Evolutionary conservation across 1,140 invertebrate genomes (phyloP).

Genomic region (Colletes latitarsis): DNA sequence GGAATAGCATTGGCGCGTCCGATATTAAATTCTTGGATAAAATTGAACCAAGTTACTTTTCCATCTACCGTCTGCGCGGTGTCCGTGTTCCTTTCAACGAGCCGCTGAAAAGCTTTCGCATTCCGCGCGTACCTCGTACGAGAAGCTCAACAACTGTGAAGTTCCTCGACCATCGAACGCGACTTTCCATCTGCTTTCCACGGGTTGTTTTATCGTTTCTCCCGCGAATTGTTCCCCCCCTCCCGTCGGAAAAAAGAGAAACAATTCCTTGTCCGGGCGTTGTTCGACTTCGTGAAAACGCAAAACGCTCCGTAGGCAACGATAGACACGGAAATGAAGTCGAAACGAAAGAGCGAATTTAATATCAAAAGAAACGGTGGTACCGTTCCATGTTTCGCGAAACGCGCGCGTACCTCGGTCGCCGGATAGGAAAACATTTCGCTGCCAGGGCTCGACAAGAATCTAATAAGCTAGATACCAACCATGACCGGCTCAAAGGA

Average conservation of each 20-base stretch:
- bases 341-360: constrained; percentile 21
- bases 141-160: constrained; percentile 41
- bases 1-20: neutral
- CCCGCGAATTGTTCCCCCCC: neutral
- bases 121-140: constrained; percentile 19
- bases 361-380: constrained; percentile 2
- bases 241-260: neutral
- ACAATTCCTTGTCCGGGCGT: neutral
- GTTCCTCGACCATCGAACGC: constrained; percentile 6
- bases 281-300: neutral
- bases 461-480: constrained; percentile 59
- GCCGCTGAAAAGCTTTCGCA: constrained; percentile 18
- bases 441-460: constrained; percentile 18
- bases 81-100: neutral
- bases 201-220: neutral
- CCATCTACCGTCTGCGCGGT: neutral
- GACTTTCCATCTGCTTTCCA: neutral
- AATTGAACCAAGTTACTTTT: neutral
- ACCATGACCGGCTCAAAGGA: constrained; percentile 46
- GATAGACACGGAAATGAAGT: neutral
- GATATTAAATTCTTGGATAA: constrained; percentile 29
- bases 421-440: constrained; percentile 41
- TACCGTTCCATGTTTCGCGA: neutral
- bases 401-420: neutral
- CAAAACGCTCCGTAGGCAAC: no score